Conservation (phyloP, 1,140 invertebrate species). For the Centruroides sculpturatus region DNA sequence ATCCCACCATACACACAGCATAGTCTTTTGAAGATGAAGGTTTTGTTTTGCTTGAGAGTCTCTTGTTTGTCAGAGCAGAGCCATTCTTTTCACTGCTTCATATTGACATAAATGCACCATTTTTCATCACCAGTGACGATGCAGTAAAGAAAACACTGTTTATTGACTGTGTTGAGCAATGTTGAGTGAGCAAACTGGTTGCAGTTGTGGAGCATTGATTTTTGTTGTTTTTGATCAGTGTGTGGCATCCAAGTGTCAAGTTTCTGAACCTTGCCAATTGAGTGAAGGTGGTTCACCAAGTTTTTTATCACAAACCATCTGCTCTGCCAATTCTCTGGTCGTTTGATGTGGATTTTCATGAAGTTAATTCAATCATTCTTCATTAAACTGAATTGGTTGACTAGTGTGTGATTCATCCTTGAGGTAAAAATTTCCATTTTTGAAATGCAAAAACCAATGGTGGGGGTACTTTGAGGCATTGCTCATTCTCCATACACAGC, state of each 20-base stretch:
- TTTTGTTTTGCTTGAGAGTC: not conserved
- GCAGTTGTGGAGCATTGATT: conserved; percentile 2
- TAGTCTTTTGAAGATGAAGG: conserved; percentile 1
- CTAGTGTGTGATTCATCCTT: not conserved
- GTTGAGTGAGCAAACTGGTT: not conserved
- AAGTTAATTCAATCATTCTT: conserved; percentile 6
- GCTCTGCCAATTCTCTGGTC: conserved; percentile 1
- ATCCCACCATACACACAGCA: too few relatives aligned
- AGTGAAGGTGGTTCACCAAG: conserved; percentile 2
- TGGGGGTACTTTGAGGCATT: too few relatives aligned
- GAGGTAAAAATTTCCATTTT: too few relatives aligned
- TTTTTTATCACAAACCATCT: not conserved
- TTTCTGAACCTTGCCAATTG: conserved; percentile 4
- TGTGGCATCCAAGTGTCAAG: not conserved
- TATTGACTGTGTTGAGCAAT: conserved; percentile 1
- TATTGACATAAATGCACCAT: conserved; percentile 5
- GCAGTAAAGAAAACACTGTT: conserved; percentile 3
- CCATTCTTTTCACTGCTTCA: conserved; percentile 7
- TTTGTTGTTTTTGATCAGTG: not conserved
- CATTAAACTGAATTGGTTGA: not conserved
- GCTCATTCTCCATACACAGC: too few relatives aligned
- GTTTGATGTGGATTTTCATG: conserved; percentile 2
- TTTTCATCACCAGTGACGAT: conserved; percentile 10
- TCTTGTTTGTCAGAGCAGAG: not conserved
- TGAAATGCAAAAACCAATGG: too few relatives aligned